phyloP scores from a whole-genome alignment of 2,888 invertebrate species.

The Sipha maydis region DNA sequence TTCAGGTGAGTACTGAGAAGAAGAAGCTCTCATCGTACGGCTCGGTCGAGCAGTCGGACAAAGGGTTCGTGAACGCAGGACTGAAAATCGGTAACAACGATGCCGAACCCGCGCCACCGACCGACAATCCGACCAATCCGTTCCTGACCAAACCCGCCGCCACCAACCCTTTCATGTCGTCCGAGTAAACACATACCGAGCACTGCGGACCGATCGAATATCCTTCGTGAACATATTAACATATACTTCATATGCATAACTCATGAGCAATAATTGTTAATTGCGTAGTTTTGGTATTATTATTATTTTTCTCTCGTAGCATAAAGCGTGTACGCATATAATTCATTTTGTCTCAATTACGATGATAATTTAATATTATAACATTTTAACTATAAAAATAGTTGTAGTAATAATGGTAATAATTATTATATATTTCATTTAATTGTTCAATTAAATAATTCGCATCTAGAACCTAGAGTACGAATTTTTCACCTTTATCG shows the following conservation, averaged over 20 bases:
- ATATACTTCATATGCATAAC: not conserved
- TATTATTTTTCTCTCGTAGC: not conserved
- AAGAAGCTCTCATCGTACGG: slow-evolving; percentile 63
- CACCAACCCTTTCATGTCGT: slow-evolving; percentile 34
- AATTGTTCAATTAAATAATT: not conserved
- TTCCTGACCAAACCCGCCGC: slow-evolving; percentile 32
- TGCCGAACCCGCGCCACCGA: slow-evolving; percentile 25
- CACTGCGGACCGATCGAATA: not conserved
- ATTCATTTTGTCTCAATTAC: slow-evolving; percentile 34
- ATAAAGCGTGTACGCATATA: not conserved
- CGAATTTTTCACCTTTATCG: slow-evolving; percentile 20
- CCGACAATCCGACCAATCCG: slow-evolving; percentile 53
- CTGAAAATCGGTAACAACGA: slow-evolving; percentile 3
- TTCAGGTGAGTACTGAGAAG: slow-evolving; percentile 40
- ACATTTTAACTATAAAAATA: not conserved
- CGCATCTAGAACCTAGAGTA: slow-evolving; percentile 29
- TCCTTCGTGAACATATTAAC: not conserved
- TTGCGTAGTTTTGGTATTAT: not conserved
- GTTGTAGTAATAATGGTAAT: not conserved
- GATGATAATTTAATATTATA: slow-evolving; percentile 16
- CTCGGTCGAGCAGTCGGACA: slow-evolving; percentile 50
- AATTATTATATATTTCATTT: not conserved
- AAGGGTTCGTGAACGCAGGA: slow-evolving; percentile 33
- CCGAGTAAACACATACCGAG: not conserved
- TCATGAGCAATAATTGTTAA: slow-evolving; percentile 29